A percentile compares a stretch with the other conserved stretches of the same genome.
These are phyloP conservation scores for Enteromius afrohamiltoni DNA, from an alignment of 2,797 vertebrate genomes.

Conservation along the genomic window DNA sequence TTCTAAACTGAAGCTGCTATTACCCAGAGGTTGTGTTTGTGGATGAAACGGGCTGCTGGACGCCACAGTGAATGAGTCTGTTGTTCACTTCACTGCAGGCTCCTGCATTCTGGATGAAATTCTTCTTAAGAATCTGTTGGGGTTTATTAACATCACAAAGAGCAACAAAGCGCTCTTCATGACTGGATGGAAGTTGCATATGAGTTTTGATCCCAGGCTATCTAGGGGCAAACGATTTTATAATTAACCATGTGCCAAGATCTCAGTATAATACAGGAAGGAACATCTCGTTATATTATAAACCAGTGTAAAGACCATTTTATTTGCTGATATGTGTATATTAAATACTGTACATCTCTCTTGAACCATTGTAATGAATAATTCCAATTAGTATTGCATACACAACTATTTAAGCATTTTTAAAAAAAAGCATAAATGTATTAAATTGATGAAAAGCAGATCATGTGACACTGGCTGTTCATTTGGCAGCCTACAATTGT, in stretches of 20 bases:
- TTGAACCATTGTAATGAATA: neutral
- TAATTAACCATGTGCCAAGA: neutral
- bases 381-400: neutral
- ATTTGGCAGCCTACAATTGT: too few relatives aligned
- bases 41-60: conserved; percentile 2
- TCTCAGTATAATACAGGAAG: neutral
- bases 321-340: too few relatives aligned
- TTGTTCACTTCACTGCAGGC: conserved; percentile 6
- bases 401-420: too few relatives aligned
- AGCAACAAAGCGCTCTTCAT: conserved; percentile 16
- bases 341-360: too few relatives aligned
- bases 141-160: conserved; percentile 11
- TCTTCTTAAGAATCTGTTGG: neutral
- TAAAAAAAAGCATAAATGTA: neutral
- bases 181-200: neutral
- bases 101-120: neutral
- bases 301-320: neutral
- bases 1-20: conserved; percentile 1
- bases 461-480: neutral
- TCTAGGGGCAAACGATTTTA: neutral
- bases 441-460: neutral
- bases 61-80: conserved; percentile 1
- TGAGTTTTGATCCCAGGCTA: neutral
- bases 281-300: neutral
- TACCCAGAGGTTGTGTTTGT: conserved; percentile 3